A percentile compares a stretch with the other conserved stretches of the same genome.
Conservation (phyloP, 1,140 invertebrate species). For the Drosophila pseudoobscura region DNA sequence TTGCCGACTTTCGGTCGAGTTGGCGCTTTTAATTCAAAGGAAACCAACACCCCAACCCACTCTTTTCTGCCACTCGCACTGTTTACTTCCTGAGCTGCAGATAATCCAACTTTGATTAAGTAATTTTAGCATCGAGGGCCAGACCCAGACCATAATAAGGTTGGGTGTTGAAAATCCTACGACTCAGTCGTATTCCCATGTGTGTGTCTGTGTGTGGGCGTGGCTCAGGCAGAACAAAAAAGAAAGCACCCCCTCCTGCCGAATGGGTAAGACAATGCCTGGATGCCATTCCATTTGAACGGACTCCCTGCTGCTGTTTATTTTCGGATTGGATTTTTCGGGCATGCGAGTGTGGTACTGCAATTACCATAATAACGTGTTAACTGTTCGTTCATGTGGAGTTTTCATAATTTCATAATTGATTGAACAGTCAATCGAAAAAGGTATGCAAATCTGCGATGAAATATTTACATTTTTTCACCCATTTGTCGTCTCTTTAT, state of each 20-base stretch:
- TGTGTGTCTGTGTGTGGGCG: constrained; percentile 25
- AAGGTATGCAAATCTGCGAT: background rate
- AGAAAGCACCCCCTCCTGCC: constrained; percentile 16
- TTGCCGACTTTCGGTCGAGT: constrained; percentile 59
- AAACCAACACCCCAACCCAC: constrained; percentile 48
- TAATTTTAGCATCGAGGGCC: constrained; percentile 57
- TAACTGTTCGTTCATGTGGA: constrained; percentile 44
- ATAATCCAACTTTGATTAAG: constrained; percentile 82
- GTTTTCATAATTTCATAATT: constrained; percentile 20
- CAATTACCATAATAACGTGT: constrained; percentile 55
- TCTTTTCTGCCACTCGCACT: constrained; percentile 12
- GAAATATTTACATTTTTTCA: background rate
- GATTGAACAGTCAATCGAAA: constrained; percentile 31
- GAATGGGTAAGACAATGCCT: constrained; percentile 39
- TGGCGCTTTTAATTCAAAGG: constrained; percentile 77
- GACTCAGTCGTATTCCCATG: constrained; percentile 69
- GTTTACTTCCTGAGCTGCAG: constrained; percentile 58
- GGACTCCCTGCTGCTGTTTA: constrained; percentile 31
- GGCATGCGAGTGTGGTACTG: constrained; percentile 8
- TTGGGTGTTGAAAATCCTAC: constrained; percentile 72
- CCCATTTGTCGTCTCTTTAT: background rate
- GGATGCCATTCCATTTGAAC: background rate
- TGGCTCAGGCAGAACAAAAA: constrained; percentile 15
- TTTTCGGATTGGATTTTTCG: constrained; percentile 20
- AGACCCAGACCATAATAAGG: constrained; percentile 52